Base-by-base conservation (phyloP, 2,888 invertebrate genomes). In the Eupithecia exiguata region DNA sequence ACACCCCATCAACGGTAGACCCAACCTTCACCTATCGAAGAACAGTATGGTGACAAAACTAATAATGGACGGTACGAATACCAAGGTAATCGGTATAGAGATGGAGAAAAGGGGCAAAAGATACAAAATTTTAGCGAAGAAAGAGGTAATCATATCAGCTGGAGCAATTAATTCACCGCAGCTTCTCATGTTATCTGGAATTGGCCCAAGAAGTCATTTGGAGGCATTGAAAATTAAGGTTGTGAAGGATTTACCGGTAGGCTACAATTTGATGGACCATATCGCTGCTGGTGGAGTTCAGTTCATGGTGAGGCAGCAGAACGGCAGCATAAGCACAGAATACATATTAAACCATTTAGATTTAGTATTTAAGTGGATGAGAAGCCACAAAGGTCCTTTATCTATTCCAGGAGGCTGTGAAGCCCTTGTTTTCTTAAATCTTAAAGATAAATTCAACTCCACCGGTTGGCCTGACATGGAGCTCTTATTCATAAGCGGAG, bases 81-180 rank as follows among this genome's bases (percentile, higher is more conserved):
- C 95, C 61, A 92, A 86, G 84, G 95, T 96, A 0, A 91, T 94
- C 62, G 96, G 96, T 0, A 95, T 96, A 3, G 95, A 96, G 84
- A 94, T 96, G 81, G 89, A 94, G 61, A 95, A 95, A 86, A 87
- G 91, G 35, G 94, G 93, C 2, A 91, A 86, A 68, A 91, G 92
- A 77, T 93, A 92, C 77, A 93, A 93, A 78, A 95, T 96, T 65
- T 89, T 94, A 79, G 96, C 96, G 2, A 95, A 91, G 62, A 96
- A 96, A 83, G 97, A 97, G 89, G 96, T 98, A 0, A 96, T 98
- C 73, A 79, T 98, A 53, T 95, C 96, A 61, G 97, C 97, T 0
- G 98, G 97, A 7, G 95, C 97, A 5, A 95, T 98, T 46, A 96
- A 97, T 88, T 95, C 97, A 9, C 97, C 98, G 0, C 97, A 97